These are phyloP conservation scores for Taphrorychus bicolor DNA, from an alignment of 2,888 invertebrate species.

Conservation along the genomic window DNA sequence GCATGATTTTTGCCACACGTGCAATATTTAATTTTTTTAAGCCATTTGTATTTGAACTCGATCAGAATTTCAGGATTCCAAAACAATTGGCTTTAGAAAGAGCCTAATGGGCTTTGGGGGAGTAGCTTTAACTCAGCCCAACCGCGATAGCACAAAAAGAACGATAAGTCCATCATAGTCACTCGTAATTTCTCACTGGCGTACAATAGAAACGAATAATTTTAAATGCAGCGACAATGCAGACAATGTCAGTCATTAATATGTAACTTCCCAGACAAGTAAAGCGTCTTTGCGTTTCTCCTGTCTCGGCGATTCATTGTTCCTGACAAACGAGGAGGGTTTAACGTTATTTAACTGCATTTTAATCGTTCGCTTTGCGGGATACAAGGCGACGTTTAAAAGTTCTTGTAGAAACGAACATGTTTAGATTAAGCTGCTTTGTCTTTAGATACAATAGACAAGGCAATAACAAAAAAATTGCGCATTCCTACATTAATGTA, in stretches of 20 bases:
- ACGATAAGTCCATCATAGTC: neutral
- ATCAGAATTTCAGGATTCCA: too few species aligned
- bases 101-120: too few species aligned
- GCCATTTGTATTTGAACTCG: too few species aligned
- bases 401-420: neutral
- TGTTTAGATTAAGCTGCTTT: neutral
- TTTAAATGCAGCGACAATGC: conserved; percentile 38
- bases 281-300: conserved; percentile 34
- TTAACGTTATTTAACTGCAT: conserved; percentile 35
- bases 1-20: conserved; percentile 34
- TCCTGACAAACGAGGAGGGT: conserved; percentile 30
- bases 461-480: too few species aligned
- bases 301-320: conserved; percentile 35
- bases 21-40: too few species aligned
- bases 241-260: conserved; percentile 40
- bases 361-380: conserved; percentile 23
- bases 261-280: conserved; percentile 37
- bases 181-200: conserved; percentile 5
- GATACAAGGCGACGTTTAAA: neutral
- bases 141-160: too few species aligned
- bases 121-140: too few species aligned
- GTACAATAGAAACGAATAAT: conserved; percentile 35
- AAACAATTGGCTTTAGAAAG: too few species aligned
- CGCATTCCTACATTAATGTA: too few species aligned
- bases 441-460: too few species aligned